Base-by-base conservation (phyloP, 2,888 invertebrate genomes). In the Calliopum simillimum region DNA sequence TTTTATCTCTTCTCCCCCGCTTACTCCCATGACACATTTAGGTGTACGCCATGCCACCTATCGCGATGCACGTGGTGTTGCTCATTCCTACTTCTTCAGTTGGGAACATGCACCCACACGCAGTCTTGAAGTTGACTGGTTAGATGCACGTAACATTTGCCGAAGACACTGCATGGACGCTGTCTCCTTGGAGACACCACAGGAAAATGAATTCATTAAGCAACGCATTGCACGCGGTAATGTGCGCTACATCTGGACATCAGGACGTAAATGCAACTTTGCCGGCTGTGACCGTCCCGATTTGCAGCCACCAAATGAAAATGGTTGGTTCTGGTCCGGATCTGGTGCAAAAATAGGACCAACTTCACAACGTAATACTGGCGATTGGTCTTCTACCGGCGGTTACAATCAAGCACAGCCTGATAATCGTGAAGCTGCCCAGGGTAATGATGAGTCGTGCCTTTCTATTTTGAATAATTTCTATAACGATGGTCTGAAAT, bases 301-400 rank as follows among this genome's bases (percentile, higher is more conserved):
- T 86, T 87, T 94, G 80, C 93, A 94, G 86, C 94, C 94, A n/a
- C 91, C 93, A 73, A 93, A 93, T 82, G 90, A 93, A 77, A 93
- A 94, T 86, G 94, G 94, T 69, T 96, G 96, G 96, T 96, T 96
- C 90, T 96, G 96, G 96, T 95, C 94, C 6, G 96, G 95, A 75
- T 95, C 95, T 11, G 96, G 96, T 43, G 95, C 93, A 73, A 96
- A 96, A 88, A 94, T 96, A 82, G 95, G 96, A 58, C 91, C 95
- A 72, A 96, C 96, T 68, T 92, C 92, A 44, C 94, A 95, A 85
- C 90, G 95, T 74, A 95, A 94, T 87, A 92, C 95, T 71, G 96
- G 96, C 49, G 96, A 95, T 85, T 96, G 96, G 96, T 95, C 94
- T 78, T 88, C 89, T 82, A 96, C 96, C 64, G 96, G 96, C 71